These are phyloP conservation scores for Drosophila nikananu DNA, from an alignment of 1,140 invertebrate genomes.

Conservation along the genomic window DNA sequence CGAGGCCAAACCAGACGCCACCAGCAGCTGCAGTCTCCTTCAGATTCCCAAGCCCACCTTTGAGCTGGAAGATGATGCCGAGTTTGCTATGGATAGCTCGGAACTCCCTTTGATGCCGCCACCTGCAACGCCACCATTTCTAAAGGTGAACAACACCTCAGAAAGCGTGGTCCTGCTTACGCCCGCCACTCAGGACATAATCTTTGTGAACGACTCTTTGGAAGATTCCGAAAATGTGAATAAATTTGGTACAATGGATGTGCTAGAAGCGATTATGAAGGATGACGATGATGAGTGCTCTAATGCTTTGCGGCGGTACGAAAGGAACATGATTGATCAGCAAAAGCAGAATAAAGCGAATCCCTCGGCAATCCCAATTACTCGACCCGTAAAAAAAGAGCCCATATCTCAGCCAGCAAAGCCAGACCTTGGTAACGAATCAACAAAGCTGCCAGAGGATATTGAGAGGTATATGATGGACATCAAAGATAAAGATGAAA, in stretches of 20 bases:
- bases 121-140: constrained; percentile 22
- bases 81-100: constrained; percentile 5
- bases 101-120: constrained; percentile 27
- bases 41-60: constrained; percentile 41
- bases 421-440: constrained; percentile 56
- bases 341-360: constrained; percentile 32
- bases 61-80: constrained; percentile 41
- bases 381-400: constrained; percentile 41
- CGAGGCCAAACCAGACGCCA: constrained; percentile 6
- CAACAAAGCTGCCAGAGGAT: constrained; percentile 62
- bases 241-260: constrained; percentile 63
- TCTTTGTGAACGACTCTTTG: constrained; percentile 70
- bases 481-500: constrained; percentile 30
- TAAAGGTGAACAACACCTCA: constrained; percentile 22
- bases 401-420: constrained; percentile 39
- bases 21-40: background rate
- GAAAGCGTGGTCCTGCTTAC: constrained; percentile 68
- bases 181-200: constrained; percentile 72
- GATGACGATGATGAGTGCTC: constrained; percentile 56
- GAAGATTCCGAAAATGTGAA: constrained; percentile 44
- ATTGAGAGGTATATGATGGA: constrained; percentile 57
- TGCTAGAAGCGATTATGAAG: constrained; percentile 66
- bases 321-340: constrained; percentile 48
- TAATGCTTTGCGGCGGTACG: constrained; percentile 41
- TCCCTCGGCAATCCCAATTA: background rate